Percentiles rank a stretch among this genome's conserved stretches.
These are phyloP conservation scores for Phataginus tricuspis DNA, from an alignment of 2,797 vertebrate genomes.

Conservation along the genomic window DNA sequence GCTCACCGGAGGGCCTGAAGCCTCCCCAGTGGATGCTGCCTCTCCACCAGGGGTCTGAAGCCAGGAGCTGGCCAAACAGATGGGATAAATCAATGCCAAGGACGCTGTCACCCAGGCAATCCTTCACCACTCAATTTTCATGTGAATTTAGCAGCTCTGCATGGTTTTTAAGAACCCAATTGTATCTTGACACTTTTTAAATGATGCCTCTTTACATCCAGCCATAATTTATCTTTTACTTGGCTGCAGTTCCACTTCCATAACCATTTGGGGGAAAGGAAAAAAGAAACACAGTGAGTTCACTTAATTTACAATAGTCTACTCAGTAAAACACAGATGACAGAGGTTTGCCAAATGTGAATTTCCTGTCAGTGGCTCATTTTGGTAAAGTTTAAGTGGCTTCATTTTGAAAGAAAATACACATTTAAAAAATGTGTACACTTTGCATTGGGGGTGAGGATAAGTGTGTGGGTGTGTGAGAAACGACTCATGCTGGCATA, in stretches of 20 bases:
- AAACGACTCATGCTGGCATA: background rate
- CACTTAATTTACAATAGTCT: conserved; percentile 59
- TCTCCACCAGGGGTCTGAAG: conserved; percentile 8
- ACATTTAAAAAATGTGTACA: conserved; percentile 60
- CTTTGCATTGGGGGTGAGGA: background rate
- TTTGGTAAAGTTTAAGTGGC: conserved; percentile 50
- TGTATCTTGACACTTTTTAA: conserved; percentile 80
- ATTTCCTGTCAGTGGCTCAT: conserved; percentile 49
- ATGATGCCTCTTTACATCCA: conserved; percentile 74
- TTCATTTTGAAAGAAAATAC: conserved; percentile 77
- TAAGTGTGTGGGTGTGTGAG: background rate
- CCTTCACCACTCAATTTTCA: conserved; percentile 70
- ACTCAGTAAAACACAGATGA: conserved; percentile 51
- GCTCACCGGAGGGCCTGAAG: background rate
- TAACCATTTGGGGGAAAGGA: background rate
- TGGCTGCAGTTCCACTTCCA: conserved; percentile 43
- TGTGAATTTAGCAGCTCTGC: conserved; percentile 75
- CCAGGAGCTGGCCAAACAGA: conserved; percentile 54
- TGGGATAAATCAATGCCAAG: conserved; percentile 77
- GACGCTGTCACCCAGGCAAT: conserved; percentile 69
- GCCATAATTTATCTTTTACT: conserved; percentile 77
- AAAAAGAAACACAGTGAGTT: background rate
- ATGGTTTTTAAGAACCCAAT: conserved; percentile 79
- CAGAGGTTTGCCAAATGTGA: conserved; percentile 54
- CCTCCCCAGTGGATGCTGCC: background rate